These are phyloP conservation scores for Dasysyrphus tricinctus DNA, from an alignment of 2,888 invertebrate species.

Conservation along the genomic window DNA sequence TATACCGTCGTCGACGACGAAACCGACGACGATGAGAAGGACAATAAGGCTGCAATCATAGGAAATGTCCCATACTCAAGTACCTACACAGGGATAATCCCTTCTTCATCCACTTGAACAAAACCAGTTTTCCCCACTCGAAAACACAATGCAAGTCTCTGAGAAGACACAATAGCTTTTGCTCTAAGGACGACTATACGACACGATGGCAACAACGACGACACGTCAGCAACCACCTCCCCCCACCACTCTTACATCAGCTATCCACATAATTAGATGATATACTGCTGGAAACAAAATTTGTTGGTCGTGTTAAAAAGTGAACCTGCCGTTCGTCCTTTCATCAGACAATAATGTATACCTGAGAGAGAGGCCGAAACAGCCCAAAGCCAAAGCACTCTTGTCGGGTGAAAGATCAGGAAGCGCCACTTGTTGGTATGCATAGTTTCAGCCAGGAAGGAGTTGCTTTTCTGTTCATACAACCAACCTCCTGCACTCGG, in stretches of 20 bases:
- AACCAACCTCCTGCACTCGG: constrained; percentile 41
- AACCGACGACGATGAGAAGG: constrained; percentile 38
- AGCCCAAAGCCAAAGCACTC: constrained; percentile 52
- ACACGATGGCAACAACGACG: background rate
- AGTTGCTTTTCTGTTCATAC: constrained; percentile 48
- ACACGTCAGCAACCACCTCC: constrained; percentile 2
- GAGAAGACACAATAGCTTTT: constrained; percentile 36
- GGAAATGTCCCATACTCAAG: constrained; percentile 60
- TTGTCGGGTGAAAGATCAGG: constrained; percentile 52
- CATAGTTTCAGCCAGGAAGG: background rate
- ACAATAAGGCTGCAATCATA: constrained; percentile 54
- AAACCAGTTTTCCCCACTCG: constrained; percentile 50
- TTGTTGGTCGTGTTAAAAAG: constrained; percentile 57
- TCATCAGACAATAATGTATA: background rate
- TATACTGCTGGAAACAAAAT: constrained; percentile 58
- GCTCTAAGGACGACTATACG: constrained; percentile 1
- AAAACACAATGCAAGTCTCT: constrained; percentile 60
- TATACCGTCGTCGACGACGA: background rate
- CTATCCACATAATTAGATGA: constrained; percentile 69
- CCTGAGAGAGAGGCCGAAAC: constrained; percentile 2
- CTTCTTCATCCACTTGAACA: constrained; percentile 36
- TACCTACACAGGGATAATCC: constrained; percentile 46
- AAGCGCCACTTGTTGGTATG: constrained; percentile 66
- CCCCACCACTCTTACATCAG: constrained; percentile 5
- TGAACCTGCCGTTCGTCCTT: constrained; percentile 18